These are phyloP conservation scores for Pogonomyrmex californicus DNA, from an alignment of 1,140 invertebrate species.

Conservation along the genomic window DNA sequence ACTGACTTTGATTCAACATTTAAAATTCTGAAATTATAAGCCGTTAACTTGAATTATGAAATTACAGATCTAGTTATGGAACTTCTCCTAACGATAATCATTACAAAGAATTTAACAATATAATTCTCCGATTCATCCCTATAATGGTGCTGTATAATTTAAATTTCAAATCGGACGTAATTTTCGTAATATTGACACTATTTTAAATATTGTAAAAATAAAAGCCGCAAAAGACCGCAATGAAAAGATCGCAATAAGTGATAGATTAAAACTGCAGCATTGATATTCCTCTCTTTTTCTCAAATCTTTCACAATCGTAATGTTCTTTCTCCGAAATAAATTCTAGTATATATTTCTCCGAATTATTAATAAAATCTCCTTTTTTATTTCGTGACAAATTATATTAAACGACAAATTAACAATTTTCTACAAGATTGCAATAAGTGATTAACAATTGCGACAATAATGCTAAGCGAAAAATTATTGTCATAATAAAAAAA, in stretches of 20 bases:
- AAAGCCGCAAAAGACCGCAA: constrained; percentile 12
- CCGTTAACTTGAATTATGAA: constrained; percentile 3
- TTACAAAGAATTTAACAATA: constrained; percentile 9
- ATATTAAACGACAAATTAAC: not conserved
- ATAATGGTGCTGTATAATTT: constrained; percentile 20
- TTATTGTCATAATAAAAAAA: constrained; percentile 3
- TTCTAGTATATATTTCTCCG: not conserved
- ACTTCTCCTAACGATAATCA: not conserved
- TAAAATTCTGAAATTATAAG: not conserved
- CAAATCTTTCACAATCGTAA: constrained; percentile 17
- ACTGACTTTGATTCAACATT: not conserved
- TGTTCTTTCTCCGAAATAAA: not conserved
- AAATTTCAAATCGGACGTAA: constrained; percentile 49
- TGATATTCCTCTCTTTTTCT: constrained; percentile 4
- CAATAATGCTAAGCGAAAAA: not conserved
- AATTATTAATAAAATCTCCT: not conserved
- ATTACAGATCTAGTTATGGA: constrained; percentile 3
- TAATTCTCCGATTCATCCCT: constrained; percentile 7
- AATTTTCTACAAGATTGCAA: not conserved
- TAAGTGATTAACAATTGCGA: not conserved
- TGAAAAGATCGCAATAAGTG: not conserved
- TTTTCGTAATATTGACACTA: constrained; percentile 45
- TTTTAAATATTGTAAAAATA: constrained; percentile 42
- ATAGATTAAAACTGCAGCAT: constrained; percentile 41
- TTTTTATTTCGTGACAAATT: not conserved